phyloP scores from a whole-genome alignment of 2,888 invertebrate species.

The Lacanobia wlatinum region DNA sequence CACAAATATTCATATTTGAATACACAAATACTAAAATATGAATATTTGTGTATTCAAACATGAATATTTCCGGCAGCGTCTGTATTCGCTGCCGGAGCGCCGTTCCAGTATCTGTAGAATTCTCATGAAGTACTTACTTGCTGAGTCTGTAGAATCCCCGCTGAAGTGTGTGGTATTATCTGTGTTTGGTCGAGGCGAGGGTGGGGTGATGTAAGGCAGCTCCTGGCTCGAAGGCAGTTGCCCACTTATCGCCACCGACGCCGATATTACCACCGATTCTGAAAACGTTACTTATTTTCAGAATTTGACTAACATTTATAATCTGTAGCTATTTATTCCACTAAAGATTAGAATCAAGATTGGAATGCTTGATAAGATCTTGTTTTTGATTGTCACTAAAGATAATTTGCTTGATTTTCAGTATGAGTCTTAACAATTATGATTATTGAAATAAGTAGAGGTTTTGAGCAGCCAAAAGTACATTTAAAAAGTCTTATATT shows the following conservation, averaged over 20 bases:
- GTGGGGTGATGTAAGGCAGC: conserved; percentile 97
- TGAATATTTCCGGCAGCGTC: too few species aligned
- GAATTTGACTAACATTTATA: conserved; percentile 6
- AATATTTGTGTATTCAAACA: too few species aligned
- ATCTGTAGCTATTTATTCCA: conserved; percentile 33
- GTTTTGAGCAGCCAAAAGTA: not conserved
- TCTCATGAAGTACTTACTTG: conserved; percentile 90
- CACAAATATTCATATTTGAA: not conserved
- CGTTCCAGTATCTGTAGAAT: not conserved
- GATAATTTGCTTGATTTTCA: conserved; percentile 19
- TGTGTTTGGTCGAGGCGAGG: conserved; percentile 86
- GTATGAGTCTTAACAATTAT: conserved; percentile 11
- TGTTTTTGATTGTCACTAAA: conserved; percentile 33
- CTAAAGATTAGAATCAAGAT: conserved; percentile 46
- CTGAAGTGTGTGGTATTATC: conserved; percentile 93
- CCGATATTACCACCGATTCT: conserved; percentile 93
- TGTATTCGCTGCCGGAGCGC: not conserved
- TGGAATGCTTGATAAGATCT: conserved; percentile 36
- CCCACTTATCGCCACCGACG: conserved; percentile 96
- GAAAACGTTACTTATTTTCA: conserved; percentile 50
- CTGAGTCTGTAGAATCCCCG: conserved; percentile 97
- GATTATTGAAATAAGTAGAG: not conserved
- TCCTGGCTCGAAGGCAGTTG: conserved; percentile 96
- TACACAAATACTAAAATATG: too few species aligned
- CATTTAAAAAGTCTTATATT: not conserved